Percentiles rank a stretch among this genome's conserved stretches.
phyloP scores from a whole-genome alignment of 2,888 invertebrate genomes.

The Melangyna quadrimaculata region DNA sequence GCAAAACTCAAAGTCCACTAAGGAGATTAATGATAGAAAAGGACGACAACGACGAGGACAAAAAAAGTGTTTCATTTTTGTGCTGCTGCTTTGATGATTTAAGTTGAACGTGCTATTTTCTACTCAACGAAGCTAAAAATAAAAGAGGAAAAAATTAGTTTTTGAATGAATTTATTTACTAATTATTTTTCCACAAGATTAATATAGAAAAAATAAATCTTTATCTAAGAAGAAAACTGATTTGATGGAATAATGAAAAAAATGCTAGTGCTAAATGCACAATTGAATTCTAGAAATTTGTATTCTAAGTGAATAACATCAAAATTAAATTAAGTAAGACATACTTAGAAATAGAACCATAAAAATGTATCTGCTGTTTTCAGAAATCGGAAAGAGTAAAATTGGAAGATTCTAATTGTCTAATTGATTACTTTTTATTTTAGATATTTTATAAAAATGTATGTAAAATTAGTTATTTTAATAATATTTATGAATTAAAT shows the following conservation, averaged over 20 bases:
- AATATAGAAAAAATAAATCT: neutral
- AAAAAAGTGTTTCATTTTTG: neutral
- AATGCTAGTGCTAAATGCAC: neutral
- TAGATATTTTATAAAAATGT: too few relatives aligned
- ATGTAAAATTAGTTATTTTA: too few relatives aligned
- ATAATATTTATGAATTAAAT: too few relatives aligned
- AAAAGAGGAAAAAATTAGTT: neutral
- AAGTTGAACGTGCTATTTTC: conserved; percentile 24
- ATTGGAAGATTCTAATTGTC: too few relatives aligned
- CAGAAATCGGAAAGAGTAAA: too few relatives aligned
- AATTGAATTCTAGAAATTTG: too few relatives aligned
- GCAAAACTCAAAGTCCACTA: conserved; percentile 13
- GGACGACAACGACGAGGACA: neutral
- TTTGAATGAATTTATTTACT: neutral
- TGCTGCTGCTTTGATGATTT: neutral
- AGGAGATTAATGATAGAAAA: conserved; percentile 18
- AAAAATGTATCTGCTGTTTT: too few relatives aligned
- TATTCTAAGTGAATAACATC: too few relatives aligned
- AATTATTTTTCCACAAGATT: neutral
- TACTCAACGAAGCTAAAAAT: conserved; percentile 19
- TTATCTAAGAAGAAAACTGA: neutral
- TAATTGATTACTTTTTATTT: too few relatives aligned
- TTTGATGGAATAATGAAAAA: neutral
- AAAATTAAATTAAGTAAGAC: too few relatives aligned
- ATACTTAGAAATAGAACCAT: too few relatives aligned